These are phyloP conservation scores for Enteromius argenteus DNA, from an alignment of 2,797 vertebrate genomes.

Conservation along the genomic window DNA sequence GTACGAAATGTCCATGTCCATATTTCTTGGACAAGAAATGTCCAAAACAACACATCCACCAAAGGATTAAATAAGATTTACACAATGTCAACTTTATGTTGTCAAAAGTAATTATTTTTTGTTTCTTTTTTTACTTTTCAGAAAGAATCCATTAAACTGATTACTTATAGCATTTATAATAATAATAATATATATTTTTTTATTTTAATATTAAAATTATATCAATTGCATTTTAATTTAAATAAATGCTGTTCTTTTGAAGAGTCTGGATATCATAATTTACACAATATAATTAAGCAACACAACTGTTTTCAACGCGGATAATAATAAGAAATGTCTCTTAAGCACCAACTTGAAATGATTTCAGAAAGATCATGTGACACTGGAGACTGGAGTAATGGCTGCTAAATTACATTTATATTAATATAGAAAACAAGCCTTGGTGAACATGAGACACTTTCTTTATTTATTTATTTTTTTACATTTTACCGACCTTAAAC, in stretches of 20 bases:
- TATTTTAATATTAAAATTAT: too few species aligned
- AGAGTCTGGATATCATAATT: neutral
- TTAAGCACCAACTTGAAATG: neutral
- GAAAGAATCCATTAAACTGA: neutral
- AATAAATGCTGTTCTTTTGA: neutral
- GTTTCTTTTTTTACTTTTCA: neutral
- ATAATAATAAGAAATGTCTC: neutral
- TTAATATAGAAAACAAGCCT: neutral
- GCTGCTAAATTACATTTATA: neutral
- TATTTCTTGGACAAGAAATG: neutral
- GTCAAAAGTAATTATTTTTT: neutral
- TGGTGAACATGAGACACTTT: neutral
- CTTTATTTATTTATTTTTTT: too few species aligned
- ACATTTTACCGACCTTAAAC: neutral
- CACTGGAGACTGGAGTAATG: neutral
- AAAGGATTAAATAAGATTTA: neutral
- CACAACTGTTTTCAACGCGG: neutral
- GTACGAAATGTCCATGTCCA: too few species aligned
- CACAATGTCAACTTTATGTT: neutral
- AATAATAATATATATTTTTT: too few species aligned
- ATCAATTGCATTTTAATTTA: neutral
- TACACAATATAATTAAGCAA: neutral
- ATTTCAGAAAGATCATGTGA: neutral
- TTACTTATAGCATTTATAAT: too few species aligned
- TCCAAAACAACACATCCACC: neutral